Conservation (phyloP, 2,888 invertebrate species). For the Epinotia brunnichana region DNA sequence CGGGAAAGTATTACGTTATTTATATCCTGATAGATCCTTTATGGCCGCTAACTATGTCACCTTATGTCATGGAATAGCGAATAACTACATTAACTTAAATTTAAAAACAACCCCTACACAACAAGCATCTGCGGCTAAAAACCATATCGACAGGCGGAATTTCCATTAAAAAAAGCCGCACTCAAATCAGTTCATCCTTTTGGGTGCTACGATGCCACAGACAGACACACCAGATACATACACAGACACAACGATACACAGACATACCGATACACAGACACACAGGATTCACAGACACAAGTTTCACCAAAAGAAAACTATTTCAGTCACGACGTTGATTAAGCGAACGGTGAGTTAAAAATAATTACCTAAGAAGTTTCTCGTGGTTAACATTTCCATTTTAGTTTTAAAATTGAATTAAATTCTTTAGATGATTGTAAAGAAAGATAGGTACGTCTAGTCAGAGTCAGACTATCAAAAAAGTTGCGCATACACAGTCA, state of each 20-base stretch:
- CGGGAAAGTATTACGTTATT: neutral
- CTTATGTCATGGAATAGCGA: too few relatives aligned
- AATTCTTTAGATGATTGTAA: neutral
- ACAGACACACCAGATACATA: too few relatives aligned
- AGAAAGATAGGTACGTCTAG: neutral
- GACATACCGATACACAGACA: too few relatives aligned
- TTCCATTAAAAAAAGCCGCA: too few relatives aligned
- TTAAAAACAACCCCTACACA: too few relatives aligned
- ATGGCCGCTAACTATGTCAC: too few relatives aligned
- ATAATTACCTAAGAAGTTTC: constrained; percentile 11
- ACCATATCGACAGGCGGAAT: too few relatives aligned
- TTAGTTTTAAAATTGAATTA: neutral
- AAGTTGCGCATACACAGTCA: neutral
- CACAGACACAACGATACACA: too few relatives aligned
- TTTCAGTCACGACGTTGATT: constrained; percentile 16
- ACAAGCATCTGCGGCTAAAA: too few relatives aligned
- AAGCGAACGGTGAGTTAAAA: constrained; percentile 11
- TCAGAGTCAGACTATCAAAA: neutral
- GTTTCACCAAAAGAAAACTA: constrained; percentile 1
- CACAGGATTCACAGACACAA: neutral
- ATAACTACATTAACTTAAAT: too few relatives aligned
- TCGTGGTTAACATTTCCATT: neutral
- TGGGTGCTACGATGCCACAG: too few relatives aligned
- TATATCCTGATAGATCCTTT: neutral
- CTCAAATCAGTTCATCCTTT: too few relatives aligned